Conservation (phyloP, 2,888 invertebrate genomes). For the Drosophila barbarae region DNA sequence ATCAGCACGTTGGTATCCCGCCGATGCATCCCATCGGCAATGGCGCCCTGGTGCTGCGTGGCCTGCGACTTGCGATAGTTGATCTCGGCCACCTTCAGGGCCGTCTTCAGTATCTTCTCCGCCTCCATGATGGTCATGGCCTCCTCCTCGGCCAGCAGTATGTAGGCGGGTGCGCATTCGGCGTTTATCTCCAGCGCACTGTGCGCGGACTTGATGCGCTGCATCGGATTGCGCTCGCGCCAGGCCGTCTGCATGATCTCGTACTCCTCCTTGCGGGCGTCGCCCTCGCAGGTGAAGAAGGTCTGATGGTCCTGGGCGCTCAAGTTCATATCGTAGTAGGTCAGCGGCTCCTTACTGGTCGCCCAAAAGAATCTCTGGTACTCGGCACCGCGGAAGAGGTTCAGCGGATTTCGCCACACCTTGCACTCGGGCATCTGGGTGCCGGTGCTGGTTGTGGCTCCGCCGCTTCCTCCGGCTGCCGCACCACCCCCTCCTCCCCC, state of each 20-base stretch:
- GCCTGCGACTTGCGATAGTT: constrained; percentile 90
- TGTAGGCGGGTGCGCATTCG: constrained; percentile 96
- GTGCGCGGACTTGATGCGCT: constrained; percentile 94
- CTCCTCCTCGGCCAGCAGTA: constrained; percentile 97
- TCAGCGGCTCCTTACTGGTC: constrained; percentile 95
- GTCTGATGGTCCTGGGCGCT: constrained; percentile 99
- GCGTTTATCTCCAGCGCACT: constrained; percentile 91
- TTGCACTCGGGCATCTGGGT: constrained; percentile 87
- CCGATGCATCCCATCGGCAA: constrained; percentile 88
- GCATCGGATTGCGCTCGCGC: constrained; percentile 95
- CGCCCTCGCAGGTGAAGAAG: constrained; percentile 94
- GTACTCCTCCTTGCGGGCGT: constrained; percentile 91
- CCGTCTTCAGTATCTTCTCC: constrained; percentile 90
- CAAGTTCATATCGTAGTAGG: constrained; percentile 99
- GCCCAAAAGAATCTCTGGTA: constrained; percentile 96
- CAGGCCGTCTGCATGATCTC: constrained; percentile 98
- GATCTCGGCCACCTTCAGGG: constrained; percentile 90
- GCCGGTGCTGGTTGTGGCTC: constrained; percentile 55
- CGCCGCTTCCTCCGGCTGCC: constrained; percentile 36
- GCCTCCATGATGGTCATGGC: constrained; percentile 94
- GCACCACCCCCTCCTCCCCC: constrained; percentile 27
- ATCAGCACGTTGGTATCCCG: constrained; percentile 96
- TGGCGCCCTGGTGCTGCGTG: constrained; percentile 87
- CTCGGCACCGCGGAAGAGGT: constrained; percentile 96
- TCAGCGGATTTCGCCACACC: constrained; percentile 97